Conservation (phyloP, 2,888 invertebrate species). For the Tethea ocularis region DNA sequence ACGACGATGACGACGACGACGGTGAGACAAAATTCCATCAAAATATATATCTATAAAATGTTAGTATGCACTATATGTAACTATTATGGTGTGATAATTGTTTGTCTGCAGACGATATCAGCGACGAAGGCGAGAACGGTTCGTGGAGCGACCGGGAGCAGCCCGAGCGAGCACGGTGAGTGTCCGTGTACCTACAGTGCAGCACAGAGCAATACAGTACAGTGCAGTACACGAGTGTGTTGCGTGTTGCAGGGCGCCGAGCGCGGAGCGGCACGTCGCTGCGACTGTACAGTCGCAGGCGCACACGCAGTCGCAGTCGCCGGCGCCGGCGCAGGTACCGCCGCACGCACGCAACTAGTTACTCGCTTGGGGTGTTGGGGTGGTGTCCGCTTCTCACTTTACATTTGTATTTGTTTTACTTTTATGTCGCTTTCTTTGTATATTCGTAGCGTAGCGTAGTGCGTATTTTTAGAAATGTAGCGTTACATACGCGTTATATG, state of each 20-base stretch:
- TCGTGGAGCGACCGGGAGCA: slow-evolving; percentile 42
- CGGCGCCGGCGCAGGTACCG: slow-evolving; percentile 12
- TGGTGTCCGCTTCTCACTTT: neutral
- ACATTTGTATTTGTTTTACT: neutral
- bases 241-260: slow-evolving; percentile 19
- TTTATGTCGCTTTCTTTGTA: neutral
- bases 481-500: neutral
- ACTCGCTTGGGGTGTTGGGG: slow-evolving; percentile 3
- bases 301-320: slow-evolving; percentile 6
- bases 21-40: too few relatives aligned
- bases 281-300: neutral
- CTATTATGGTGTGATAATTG: neutral
- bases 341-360: slow-evolving; percentile 8
- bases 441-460: neutral
- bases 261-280: neutral
- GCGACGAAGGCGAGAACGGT: slow-evolving; percentile 53
- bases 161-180: slow-evolving; percentile 15
- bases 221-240: slow-evolving; percentile 19
- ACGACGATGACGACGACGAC: slow-evolving; percentile 21
- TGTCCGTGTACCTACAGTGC: slow-evolving; percentile 11
- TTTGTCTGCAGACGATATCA: slow-evolving; percentile 48
- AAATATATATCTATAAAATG: too few relatives aligned
- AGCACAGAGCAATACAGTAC: slow-evolving; percentile 11
- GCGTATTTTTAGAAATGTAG: neutral
- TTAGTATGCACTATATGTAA: too few relatives aligned